Evolutionary conservation across 1,140 invertebrate genomes (phyloP).

Genomic region (Bombus terrestris): DNA sequence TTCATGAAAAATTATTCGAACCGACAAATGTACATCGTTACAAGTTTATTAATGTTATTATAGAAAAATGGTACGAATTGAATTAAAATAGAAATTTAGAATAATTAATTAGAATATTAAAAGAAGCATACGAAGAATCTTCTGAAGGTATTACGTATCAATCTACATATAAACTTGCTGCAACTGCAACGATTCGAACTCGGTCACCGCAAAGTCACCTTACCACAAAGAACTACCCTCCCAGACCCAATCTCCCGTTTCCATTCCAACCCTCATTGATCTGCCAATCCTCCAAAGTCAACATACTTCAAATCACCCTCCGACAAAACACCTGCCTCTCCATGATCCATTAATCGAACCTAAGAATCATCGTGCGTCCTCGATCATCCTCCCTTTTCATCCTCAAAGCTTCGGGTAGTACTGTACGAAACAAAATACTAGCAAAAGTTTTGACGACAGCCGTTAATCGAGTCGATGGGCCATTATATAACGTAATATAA

Average conservation of each 20-base stretch:
- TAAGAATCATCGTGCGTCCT: background rate
- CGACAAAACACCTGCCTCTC: background rate
- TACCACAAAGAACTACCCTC: background rate
- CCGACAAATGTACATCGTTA: too few relatives aligned
- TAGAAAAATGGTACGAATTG: too few relatives aligned
- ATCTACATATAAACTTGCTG: background rate
- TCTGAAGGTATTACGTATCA: background rate
- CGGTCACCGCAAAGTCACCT: background rate
- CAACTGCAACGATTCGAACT: background rate
- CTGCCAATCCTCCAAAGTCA: background rate
- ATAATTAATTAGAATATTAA: background rate
- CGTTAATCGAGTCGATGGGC: too few relatives aligned
- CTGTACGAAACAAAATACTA: too few relatives aligned
- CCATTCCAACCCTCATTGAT: background rate
- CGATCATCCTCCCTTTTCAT: slow-evolving; percentile 1
- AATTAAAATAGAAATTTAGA: too few relatives aligned
- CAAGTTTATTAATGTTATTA: too few relatives aligned
- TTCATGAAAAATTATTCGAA: too few relatives aligned
- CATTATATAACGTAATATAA: too few relatives aligned
- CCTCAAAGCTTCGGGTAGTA: background rate
- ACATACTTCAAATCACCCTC: background rate
- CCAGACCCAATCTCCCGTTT: background rate
- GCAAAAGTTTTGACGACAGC: too few relatives aligned
- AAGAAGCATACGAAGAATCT: background rate
- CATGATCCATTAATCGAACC: slow-evolving; percentile 3